Base-by-base conservation (phyloP, 2,797 vertebrate species). In the Paguma larvata region DNA sequence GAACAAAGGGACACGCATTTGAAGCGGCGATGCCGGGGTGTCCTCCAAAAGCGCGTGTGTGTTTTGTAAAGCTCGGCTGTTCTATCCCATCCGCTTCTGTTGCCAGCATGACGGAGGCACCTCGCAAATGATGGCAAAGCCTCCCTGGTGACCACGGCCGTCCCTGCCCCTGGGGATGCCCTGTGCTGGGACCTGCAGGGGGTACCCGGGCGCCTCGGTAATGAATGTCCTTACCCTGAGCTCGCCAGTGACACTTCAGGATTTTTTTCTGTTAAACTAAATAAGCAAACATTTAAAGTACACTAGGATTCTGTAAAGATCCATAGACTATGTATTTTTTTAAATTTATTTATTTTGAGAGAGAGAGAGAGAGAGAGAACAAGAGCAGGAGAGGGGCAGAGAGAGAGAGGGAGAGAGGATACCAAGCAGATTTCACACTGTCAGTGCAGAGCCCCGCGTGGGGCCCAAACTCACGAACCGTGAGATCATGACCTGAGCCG, bases 121-220 rank as follows among this genome's bases (percentile, higher is more conserved):
- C 13, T 23, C 4, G 0, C 19, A 6, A 16, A 8, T 10, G 84
- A 70, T 3, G 21, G 34, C 32, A 27, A 79, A 65, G 23, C 1
- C 15, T 32, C 38, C 48, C 41, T 16, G 21, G 51, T 9, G 68
- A 72, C 75, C 27, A 6, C 5, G 6, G 1, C 12, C 27, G 4
- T 80, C 19, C 25, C 46, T 2, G 1, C 30, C 34, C 14, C 25
- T 3, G 48, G 6, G 19, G 59, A 38, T 0, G 0, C 70, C 23
- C 53, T 10, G n/a, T 12, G 8, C 12, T 14, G 5, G 51, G 59
- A 27, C 51, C 23, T 84, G 12, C 10, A 0, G 19, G 32, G 11
- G 15, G 46, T 2, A 30, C 4, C 23, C 27, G 4, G 38, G 16
- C 0, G 21, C 46, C 46, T 14, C 38, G 14, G 12, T 48, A 11